Percentiles rank a stretch among this genome's conserved stretches.
These are phyloP conservation scores for Leptinotarsa undecemlineata DNA, from an alignment of 1,140 invertebrate genomes.

Conservation along the genomic window DNA sequence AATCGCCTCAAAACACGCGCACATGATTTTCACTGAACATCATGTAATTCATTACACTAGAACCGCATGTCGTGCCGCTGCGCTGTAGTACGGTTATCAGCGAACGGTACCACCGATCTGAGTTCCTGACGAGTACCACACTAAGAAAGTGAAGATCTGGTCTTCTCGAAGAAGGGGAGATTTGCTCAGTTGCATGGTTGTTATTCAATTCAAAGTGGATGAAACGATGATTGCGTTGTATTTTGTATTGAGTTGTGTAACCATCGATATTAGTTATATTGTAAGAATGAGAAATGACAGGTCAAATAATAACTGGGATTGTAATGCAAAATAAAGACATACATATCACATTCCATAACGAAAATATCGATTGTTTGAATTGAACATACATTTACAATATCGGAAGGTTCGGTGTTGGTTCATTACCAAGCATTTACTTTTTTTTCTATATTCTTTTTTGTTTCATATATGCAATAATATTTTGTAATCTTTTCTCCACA, in stretches of 20 bases:
- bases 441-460: no score
- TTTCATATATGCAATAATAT: no score
- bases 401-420: no score
- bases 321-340: no score
- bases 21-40: conserved; percentile 16
- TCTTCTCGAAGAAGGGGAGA: not conserved
- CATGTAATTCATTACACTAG: not conserved
- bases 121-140: conserved; percentile 9
- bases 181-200: conserved; percentile 3
- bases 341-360: no score
- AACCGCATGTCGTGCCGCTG: not conserved
- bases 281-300: no score
- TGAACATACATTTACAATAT: no score
- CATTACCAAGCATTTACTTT: no score
- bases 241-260: not conserved
- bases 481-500: no score
- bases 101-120: conserved; percentile 31
- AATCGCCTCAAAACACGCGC: conserved; percentile 9
- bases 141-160: not conserved
- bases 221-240: not conserved
- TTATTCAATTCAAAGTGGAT: not conserved
- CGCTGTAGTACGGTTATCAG: conserved; percentile 30
- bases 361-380: no score
- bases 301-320: no score
- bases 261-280: not conserved